Evolutionary conservation across 2,113 vertebrate species (phyloP).

Genomic region (Notiomystis cincta): DNA sequence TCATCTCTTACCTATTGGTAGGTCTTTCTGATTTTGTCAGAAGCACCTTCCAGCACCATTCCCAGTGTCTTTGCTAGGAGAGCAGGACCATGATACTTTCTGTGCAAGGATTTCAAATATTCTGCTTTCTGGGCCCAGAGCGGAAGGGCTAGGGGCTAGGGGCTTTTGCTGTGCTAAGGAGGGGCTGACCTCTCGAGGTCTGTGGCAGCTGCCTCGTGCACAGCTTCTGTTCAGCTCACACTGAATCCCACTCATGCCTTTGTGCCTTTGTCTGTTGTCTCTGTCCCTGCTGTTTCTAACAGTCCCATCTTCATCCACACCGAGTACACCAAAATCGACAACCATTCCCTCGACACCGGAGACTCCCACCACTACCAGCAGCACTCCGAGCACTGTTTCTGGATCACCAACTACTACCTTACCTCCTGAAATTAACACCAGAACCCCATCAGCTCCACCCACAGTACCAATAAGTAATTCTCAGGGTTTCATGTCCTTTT

Average conservation of each 20-base stretch:
- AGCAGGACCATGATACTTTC: fast-evolving
- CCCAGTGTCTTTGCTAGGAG: not conserved
- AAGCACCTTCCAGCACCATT: not conserved
- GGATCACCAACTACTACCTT: fast-evolving
- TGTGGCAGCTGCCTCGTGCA: fast-evolving
- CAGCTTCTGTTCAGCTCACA: fast-evolving
- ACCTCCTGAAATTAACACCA: fast-evolving
- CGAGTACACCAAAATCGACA: not conserved
- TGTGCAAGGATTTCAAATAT: not conserved
- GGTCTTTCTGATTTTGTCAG: not conserved
- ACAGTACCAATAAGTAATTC: not conserved
- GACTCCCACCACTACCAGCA: not conserved
- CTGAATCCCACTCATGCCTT: fast-evolving
- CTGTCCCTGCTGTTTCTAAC: not conserved
- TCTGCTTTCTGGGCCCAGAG: not conserved
- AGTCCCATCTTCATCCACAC: not conserved
- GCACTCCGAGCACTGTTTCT: not conserved
- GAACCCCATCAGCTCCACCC: fast-evolving
- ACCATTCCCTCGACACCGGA: fast-evolving
- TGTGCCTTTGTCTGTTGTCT: not conserved
- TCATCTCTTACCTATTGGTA: not conserved
- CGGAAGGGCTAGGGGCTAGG: fast-evolving
- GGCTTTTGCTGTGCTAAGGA: fast-evolving
- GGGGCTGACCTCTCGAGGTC: fast-evolving
- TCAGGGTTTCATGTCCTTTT: not conserved